Evolutionary conservation across 2,113 vertebrate species (phyloP).

Genomic region (Stigmatopora nigra): DNA sequence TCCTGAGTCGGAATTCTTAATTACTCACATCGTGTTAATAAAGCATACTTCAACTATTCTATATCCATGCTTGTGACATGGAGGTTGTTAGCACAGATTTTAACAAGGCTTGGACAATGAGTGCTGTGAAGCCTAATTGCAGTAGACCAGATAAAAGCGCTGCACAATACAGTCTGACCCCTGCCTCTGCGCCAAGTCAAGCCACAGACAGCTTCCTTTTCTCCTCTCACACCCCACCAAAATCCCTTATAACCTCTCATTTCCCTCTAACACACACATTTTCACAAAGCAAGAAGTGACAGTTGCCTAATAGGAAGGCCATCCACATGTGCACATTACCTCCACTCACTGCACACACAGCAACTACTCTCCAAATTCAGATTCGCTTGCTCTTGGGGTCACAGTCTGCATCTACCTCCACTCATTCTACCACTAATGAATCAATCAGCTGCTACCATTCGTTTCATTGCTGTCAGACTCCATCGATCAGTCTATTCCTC

Average conservation of each 20-base stretch:
- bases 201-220: slow-evolving; percentile 53
- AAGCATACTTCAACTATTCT: not conserved
- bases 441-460: slow-evolving; percentile 63
- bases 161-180: slow-evolving; percentile 47
- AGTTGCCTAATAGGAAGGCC: slow-evolving; percentile 36
- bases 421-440: slow-evolving; percentile 52
- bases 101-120: slow-evolving; percentile 26
- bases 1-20: not conserved
- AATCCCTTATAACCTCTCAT: slow-evolving; percentile 43
- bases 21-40: not conserved
- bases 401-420: slow-evolving; percentile 27
- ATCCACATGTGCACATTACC: slow-evolving; percentile 33
- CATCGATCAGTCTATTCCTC: slow-evolving; percentile 57
- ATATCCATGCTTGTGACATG: not conserved
- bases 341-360: slow-evolving; percentile 27
- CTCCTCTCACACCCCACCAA: slow-evolving; percentile 52
- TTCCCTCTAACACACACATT: slow-evolving; percentile 18
- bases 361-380: slow-evolving; percentile 6
- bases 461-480: slow-evolving; percentile 58
- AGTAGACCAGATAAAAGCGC: slow-evolving; percentile 51
- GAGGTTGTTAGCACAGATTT: slow-evolving; percentile 19
- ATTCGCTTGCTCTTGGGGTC: slow-evolving; percentile 32
- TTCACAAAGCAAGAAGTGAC: slow-evolving; percentile 29
- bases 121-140: slow-evolving; percentile 53
- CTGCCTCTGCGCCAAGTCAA: slow-evolving; percentile 60